Evolutionary conservation across 2,113 vertebrate species (phyloP).

Genomic region (Holacanthus passer): DNA sequence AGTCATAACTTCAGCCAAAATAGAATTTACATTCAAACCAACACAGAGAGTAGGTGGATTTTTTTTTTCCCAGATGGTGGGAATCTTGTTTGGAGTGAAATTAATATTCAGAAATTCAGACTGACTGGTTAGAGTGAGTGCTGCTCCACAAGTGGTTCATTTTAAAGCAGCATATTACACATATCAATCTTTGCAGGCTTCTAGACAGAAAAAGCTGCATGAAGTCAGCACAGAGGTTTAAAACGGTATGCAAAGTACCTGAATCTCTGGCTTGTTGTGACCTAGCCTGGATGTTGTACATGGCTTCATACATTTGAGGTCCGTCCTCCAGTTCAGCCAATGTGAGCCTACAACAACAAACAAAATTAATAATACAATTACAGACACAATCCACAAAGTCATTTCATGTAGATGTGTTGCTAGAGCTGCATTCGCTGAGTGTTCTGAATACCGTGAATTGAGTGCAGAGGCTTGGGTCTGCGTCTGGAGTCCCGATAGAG

Average conservation of each 20-base stretch:
- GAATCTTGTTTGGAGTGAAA: neutral
- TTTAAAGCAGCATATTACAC: neutral
- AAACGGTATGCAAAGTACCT: slow-evolving; percentile 80
- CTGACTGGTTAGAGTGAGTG: neutral
- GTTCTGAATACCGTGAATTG: slow-evolving; percentile 76
- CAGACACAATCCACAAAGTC: neutral
- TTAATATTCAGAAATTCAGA: neutral
- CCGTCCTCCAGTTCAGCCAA: slow-evolving; percentile 88
- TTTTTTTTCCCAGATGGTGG: neutral
- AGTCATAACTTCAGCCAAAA: neutral
- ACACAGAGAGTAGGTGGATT: neutral
- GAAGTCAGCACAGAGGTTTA: neutral
- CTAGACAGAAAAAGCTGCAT: too few species aligned
- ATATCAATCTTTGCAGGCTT: neutral
- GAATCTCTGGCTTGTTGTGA: slow-evolving; percentile 80
- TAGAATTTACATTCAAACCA: neutral
- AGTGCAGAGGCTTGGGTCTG: slow-evolving; percentile 75
- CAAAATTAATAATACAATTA: neutral
- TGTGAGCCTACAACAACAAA: slow-evolving; percentile 61
- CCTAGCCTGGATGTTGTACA: slow-evolving; percentile 92
- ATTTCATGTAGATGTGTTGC: neutral
- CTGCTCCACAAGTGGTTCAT: neutral
- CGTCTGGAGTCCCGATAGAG: slow-evolving; percentile 58
- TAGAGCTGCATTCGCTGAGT: neutral
- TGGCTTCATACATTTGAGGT: slow-evolving; percentile 91